These are phyloP conservation scores for Syritta pipiens DNA, from an alignment of 2,888 invertebrate genomes.

Conservation along the genomic window DNA sequence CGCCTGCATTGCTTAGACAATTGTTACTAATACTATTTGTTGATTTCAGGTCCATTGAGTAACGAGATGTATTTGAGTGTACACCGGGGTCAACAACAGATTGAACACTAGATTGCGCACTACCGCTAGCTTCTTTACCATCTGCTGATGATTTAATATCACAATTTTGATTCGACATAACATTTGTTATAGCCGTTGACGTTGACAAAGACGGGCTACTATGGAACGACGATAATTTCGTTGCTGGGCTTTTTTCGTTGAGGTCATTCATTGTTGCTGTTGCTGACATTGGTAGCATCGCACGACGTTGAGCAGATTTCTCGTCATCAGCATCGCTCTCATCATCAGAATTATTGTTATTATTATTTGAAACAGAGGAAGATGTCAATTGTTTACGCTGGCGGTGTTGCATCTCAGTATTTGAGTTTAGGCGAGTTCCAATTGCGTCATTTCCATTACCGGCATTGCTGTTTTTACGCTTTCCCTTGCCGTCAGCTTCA, in stretches of 20 bases:
- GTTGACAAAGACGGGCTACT: constrained; percentile 48
- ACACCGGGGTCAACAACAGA: constrained; percentile 47
- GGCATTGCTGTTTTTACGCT: constrained; percentile 77
- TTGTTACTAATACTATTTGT: constrained; percentile 71
- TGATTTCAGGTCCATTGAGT: constrained; percentile 59
- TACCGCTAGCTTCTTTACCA: constrained; percentile 1
- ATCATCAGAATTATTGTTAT: constrained; percentile 54
- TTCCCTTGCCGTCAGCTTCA: constrained; percentile 73
- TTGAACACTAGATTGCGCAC: background rate
- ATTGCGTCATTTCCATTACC: constrained; percentile 73
- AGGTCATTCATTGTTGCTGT: constrained; percentile 30
- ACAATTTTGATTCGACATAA: constrained; percentile 39
- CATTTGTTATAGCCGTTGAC: constrained; percentile 15
- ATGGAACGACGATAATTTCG: constrained; percentile 20
- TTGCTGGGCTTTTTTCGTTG: constrained; percentile 14
- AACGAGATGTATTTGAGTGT: constrained; percentile 55
- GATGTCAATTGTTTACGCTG: constrained; percentile 75
- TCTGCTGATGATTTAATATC: constrained; percentile 47
- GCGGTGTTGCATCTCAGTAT: constrained; percentile 77
- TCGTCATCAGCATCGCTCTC: constrained; percentile 67
- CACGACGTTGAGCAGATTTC: constrained; percentile 47
- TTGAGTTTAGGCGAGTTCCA: constrained; percentile 54
- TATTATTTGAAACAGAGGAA: constrained; percentile 69
- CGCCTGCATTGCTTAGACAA: constrained; percentile 69
- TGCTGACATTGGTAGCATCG: constrained; percentile 51